Conservation (phyloP, 2,888 invertebrate species). For the Dorcus parallelipipedus region DNA sequence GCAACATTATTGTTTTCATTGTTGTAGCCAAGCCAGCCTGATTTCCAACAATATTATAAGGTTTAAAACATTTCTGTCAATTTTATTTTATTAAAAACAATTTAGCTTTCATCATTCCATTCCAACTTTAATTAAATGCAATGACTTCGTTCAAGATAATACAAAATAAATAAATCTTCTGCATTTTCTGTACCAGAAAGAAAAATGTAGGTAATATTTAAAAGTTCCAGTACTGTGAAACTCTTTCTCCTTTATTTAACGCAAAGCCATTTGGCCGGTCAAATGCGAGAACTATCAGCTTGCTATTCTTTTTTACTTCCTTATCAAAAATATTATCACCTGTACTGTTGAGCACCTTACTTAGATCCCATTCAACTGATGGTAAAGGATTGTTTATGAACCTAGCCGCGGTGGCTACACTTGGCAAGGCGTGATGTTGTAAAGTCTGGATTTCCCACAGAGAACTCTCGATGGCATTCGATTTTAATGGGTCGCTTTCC, state of each 20-base stretch:
- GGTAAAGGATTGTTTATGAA: constrained; percentile 68
- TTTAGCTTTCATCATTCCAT: too few species aligned
- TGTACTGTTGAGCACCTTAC: constrained; percentile 61
- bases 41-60: too few species aligned
- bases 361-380: constrained; percentile 66
- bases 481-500: constrained; percentile 73
- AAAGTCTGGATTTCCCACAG: constrained; percentile 89
- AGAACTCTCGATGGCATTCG: constrained; percentile 82
- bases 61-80: too few species aligned
- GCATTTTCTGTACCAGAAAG: constrained; percentile 6
- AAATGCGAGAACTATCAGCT: constrained; percentile 72
- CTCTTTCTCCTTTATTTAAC: constrained; percentile 58
- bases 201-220: background rate
- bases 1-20: too few species aligned
- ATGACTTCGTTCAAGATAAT: too few species aligned
- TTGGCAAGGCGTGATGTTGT: constrained; percentile 69
- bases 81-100: too few species aligned
- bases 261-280: constrained; percentile 65
- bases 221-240: constrained; percentile 66
- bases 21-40: too few species aligned
- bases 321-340: constrained; percentile 70
- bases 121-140: too few species aligned
- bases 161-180: constrained; percentile 11
- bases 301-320: constrained; percentile 71
- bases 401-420: constrained; percentile 68